phyloP scores from a whole-genome alignment of 2,113 vertebrate genomes.

The Petromus typicus region DNA sequence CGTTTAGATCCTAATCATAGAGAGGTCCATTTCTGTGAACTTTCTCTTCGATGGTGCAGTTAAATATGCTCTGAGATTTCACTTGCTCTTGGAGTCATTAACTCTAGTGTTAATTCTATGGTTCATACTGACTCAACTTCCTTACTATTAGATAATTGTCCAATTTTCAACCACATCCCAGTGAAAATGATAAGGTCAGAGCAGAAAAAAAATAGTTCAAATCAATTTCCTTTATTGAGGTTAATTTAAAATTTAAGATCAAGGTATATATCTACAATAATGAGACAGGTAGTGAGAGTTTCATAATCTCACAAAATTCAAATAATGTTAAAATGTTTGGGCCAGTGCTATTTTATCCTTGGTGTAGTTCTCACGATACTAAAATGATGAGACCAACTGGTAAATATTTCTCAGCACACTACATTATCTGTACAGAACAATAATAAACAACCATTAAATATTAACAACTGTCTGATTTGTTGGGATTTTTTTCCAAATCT shows the following conservation, averaged over 20 bases:
- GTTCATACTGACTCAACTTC: neutral
- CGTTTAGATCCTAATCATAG: neutral
- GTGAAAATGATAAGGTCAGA: neutral
- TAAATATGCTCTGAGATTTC: neutral
- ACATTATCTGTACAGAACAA: neutral
- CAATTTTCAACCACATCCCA: neutral
- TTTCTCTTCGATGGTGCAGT: neutral
- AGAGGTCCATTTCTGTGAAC: neutral
- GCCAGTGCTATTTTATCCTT: fast-evolving
- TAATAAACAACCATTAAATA: neutral
- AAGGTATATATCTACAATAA: neutral
- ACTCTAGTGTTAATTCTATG: neutral
- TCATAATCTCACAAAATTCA: neutral
- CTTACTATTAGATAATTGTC: neutral
- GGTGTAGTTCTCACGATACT: neutral
- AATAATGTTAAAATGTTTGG: neutral
- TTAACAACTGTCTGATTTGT: neutral
- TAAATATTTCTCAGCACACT: neutral
- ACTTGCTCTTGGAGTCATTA: neutral
- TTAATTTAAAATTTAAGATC: neutral
- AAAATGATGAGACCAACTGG: neutral
- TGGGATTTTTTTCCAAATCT: neutral
- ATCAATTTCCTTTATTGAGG: neutral
- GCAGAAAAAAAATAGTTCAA: neutral
- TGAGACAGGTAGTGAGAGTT: neutral